phyloP scores from a whole-genome alignment of 92 coral and sea anemone genomes.

The Parazoanthus darwini region DNA sequence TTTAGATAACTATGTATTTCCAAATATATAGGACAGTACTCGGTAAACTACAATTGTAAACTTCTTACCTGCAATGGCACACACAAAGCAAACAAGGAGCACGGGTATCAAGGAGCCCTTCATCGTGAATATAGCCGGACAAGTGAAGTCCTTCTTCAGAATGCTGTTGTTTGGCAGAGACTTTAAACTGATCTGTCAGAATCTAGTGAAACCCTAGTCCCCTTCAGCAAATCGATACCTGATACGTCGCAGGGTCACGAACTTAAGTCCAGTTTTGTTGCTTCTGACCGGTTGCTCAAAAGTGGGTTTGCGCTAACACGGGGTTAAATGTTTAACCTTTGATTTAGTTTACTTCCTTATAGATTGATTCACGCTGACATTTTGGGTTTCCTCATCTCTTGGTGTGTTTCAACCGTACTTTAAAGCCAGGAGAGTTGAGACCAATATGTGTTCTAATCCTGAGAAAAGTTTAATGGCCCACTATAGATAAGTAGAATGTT shows the following conservation, averaged over 20 bases:
- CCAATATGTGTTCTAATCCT: too few species aligned
- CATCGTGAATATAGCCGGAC: background rate
- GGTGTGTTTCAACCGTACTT: too few species aligned
- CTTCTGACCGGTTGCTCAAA: too few species aligned
- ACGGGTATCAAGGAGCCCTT: background rate
- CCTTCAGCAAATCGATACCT: background rate
- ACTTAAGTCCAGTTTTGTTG: background rate
- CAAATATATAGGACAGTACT: background rate
- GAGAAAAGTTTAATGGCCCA: too few species aligned
- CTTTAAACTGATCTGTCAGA: background rate
- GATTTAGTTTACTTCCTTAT: too few species aligned
- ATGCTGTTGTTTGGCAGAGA: background rate
- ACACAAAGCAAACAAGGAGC: background rate
- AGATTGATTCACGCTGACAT: too few species aligned
- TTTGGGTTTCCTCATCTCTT: too few species aligned
- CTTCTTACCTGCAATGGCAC: background rate
- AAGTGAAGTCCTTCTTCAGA: background rate
- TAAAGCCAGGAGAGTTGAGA: too few species aligned
- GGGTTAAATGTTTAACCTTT: too few species aligned
- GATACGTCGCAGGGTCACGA: background rate
- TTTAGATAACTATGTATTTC: background rate
- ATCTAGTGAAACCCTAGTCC: background rate
- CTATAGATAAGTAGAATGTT: too few species aligned
- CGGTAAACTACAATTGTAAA: too few species aligned
- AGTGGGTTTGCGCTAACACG: too few species aligned